Conservation (phyloP, 1,140 invertebrate species). For the Camponotus vicinus region DNA sequence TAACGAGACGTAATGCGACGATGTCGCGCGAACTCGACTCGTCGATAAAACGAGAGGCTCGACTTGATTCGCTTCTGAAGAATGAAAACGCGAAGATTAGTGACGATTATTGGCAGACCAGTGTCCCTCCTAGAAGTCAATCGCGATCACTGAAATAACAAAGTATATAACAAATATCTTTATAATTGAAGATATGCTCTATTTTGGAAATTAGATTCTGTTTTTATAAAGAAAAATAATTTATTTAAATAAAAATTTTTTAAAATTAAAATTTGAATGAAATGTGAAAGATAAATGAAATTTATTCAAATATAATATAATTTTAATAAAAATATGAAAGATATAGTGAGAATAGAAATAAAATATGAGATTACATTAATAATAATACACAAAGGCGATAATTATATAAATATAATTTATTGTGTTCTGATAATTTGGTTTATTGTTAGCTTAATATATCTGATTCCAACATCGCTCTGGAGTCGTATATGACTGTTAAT, state of each 20-base stretch:
- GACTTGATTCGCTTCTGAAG: constrained; percentile 29
- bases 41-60: constrained; percentile 28
- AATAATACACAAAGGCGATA: neutral
- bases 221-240: neutral
- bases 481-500: no score
- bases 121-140: neutral
- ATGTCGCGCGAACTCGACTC: constrained; percentile 10
- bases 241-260: neutral
- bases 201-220: neutral
- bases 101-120: constrained; percentile 42
- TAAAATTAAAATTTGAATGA: neutral
- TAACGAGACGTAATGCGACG: constrained; percentile 66
- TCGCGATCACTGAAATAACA: constrained; percentile 18
- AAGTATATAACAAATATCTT: neutral
- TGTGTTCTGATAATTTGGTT: no score
- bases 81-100: constrained; percentile 36
- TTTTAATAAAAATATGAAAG: neutral
- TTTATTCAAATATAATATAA: neutral
- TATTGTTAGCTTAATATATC: no score
- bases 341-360: no score
- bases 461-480: no score
- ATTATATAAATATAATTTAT: no score
- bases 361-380: neutral
- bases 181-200: constrained; percentile 7
- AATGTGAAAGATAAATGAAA: neutral